A percentile compares a stretch with the other conserved stretches of the same genome.
Evolutionary conservation across 2,888 invertebrate species (phyloP).

Genomic region (Eupithecia dodoneata): DNA sequence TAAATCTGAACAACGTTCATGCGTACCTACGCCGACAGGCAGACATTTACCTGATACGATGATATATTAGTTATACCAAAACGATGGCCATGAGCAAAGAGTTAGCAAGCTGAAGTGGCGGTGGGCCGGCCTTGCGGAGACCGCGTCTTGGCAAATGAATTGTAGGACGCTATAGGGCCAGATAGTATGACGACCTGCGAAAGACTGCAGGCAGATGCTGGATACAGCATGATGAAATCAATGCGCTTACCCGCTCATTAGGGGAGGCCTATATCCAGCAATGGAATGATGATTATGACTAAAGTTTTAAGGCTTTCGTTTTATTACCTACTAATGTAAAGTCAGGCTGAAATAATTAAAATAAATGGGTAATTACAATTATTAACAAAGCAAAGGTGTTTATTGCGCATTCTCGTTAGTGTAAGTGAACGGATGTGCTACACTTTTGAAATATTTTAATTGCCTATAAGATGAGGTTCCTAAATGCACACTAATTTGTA

Average conservation of each 20-base stretch:
- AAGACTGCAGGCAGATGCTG: no score
- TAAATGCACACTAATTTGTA: background rate
- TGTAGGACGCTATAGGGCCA: no score
- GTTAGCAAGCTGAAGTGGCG: no score
- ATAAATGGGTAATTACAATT: constrained; percentile 5
- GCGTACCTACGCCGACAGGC: no score
- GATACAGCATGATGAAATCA: no score
- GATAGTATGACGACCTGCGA: no score
- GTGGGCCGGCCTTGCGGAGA: background rate
- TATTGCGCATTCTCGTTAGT: constrained; percentile 15
- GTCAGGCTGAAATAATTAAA: background rate
- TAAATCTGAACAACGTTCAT: no score
- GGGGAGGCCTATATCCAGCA: background rate
- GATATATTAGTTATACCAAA: no score
- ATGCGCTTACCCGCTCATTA: no score
- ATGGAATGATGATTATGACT: background rate
- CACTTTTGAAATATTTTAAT: constrained; percentile 17
- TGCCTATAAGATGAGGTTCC: background rate
- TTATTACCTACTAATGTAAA: background rate
- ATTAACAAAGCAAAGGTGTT: constrained; percentile 16
- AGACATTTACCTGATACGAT: no score
- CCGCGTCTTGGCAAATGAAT: no score
- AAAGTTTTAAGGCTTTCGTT: background rate
- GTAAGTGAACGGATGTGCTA: constrained; percentile 17
- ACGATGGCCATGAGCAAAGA: no score